Percentiles rank a stretch among this genome's conserved stretches.
Evolutionary conservation across 2,797 vertebrate genomes (phyloP).

Genomic region (Phrynocephalus guinanensis): DNA sequence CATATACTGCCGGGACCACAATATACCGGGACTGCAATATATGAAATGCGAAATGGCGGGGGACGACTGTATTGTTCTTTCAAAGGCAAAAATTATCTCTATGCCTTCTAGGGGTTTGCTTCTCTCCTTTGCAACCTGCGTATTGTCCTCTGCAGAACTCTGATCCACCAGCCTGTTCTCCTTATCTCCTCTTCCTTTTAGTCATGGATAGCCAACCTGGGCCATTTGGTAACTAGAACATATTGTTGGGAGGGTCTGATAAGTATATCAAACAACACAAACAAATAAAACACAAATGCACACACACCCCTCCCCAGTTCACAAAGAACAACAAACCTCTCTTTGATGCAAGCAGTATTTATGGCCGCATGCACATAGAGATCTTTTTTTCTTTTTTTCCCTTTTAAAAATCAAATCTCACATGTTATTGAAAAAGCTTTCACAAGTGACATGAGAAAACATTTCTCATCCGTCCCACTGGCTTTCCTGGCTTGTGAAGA

Average conservation of each 20-base stretch:
- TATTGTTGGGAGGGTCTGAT: conserved; percentile 68
- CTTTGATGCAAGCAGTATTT: conserved; percentile 35
- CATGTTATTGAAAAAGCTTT: not conserved
- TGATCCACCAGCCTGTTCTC: conserved; percentile 65
- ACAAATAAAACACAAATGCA: conserved; percentile 64
- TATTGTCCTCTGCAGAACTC: conserved; percentile 69
- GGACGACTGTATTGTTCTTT: conserved; percentile 19
- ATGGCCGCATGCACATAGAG: conserved; percentile 36
- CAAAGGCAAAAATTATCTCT: conserved; percentile 65
- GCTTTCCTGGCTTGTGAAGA: conserved; percentile 1
- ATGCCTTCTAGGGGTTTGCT: conserved; percentile 59
- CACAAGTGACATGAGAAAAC: not conserved
- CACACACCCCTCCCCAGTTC: not conserved
- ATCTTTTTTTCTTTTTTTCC: conserved; percentile 29
- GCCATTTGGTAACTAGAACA: conserved; percentile 53
- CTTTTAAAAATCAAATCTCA: not conserved
- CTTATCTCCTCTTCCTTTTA: conserved; percentile 64
- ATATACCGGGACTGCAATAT: too few species aligned
- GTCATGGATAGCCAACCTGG: conserved; percentile 64
- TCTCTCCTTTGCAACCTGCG: conserved; percentile 72
- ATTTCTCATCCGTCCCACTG: not conserved
- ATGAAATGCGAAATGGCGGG: too few species aligned
- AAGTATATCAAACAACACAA: conserved; percentile 68
- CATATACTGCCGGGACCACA: too few species aligned
- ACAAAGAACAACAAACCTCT: conserved; percentile 20